Percentiles rank a stretch among this genome's conserved stretches.
Conservation (phyloP, 2,888 invertebrate genomes). For the Melinopterus prodromus region DNA sequence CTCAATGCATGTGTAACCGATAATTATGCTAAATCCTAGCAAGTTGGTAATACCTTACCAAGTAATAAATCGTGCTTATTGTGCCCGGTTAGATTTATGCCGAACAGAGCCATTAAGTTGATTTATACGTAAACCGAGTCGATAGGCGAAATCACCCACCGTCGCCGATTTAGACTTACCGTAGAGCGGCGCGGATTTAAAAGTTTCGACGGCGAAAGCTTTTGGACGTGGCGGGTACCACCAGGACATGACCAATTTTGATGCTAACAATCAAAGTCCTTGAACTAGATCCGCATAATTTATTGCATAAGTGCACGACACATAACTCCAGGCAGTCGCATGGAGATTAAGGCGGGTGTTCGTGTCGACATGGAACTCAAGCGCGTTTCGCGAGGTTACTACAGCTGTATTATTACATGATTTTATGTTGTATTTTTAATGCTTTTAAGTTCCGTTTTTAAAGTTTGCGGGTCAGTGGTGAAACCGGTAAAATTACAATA, state of each 20-base stretch:
- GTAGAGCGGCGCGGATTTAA: not conserved
- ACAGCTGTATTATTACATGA: not conserved
- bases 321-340: not conserved
- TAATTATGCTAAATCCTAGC: conserved; percentile 4
- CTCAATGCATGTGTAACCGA: conserved; percentile 4
- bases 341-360: not conserved
- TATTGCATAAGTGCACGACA: conserved; percentile 4
- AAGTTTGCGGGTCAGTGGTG: not conserved
- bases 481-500: no score
- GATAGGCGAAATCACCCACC: not conserved
- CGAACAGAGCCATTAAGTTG: conserved; percentile 19
- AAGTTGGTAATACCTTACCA: not conserved
- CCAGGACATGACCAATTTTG: not conserved
- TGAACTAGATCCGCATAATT: not conserved
- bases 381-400: not conserved
- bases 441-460: not conserved
- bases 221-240: not conserved
- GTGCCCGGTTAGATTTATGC: conserved; percentile 21
- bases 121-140: conserved; percentile 24
- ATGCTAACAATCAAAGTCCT: not conserved
- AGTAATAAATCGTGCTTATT: conserved; percentile 23
- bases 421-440: not conserved
- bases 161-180: not conserved
- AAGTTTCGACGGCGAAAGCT: not conserved
- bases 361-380: not conserved